Evolutionary conservation across 1,140 invertebrate genomes (phyloP).

Genomic region (Luehdorfia chinensis): DNA sequence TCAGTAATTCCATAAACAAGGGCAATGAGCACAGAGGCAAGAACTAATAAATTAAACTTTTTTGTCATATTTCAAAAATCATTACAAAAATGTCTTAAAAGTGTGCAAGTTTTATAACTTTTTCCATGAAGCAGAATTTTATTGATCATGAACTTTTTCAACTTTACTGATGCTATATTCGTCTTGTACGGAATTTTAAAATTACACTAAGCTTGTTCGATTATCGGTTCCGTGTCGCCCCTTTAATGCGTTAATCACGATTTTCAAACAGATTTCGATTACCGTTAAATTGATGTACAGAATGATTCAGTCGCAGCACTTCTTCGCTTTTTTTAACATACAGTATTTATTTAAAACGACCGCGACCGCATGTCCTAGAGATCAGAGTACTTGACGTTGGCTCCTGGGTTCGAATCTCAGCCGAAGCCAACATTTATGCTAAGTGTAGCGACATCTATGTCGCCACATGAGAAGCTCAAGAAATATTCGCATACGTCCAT

Average conservation of each 20-base stretch:
- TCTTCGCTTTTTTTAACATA: too few relatives aligned
- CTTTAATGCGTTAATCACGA: slow-evolving; percentile 55
- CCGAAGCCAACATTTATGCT: too few relatives aligned
- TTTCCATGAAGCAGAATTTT: too few relatives aligned
- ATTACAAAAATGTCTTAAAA: not conserved
- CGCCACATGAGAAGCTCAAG: too few relatives aligned
- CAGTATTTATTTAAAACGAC: too few relatives aligned
- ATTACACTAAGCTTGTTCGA: slow-evolving; percentile 26
- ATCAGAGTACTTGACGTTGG: too few relatives aligned
- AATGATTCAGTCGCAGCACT: slow-evolving; percentile 11
- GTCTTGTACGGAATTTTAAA: slow-evolving; percentile 21
- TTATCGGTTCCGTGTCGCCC: slow-evolving; percentile 20
- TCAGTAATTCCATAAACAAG: slow-evolving; percentile 12
- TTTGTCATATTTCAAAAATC: slow-evolving; percentile 1
- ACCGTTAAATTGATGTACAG: slow-evolving; percentile 39
- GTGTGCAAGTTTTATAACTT: not conserved
- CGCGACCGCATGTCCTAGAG: too few relatives aligned
- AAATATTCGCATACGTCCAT: too few relatives aligned
- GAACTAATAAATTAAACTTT: not conserved
- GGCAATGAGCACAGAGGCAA: slow-evolving; percentile 15
- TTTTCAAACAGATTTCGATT: slow-evolving; percentile 33
- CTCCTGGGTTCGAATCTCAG: too few relatives aligned
- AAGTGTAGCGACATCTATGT: too few relatives aligned
- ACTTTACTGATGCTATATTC: too few relatives aligned
- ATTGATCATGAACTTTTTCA: too few relatives aligned